A percentile compares a stretch with the other conserved stretches of the same genome.
Conservation (phyloP, 1,140 invertebrate species). For the Zaprionus gabonicus region DNA sequence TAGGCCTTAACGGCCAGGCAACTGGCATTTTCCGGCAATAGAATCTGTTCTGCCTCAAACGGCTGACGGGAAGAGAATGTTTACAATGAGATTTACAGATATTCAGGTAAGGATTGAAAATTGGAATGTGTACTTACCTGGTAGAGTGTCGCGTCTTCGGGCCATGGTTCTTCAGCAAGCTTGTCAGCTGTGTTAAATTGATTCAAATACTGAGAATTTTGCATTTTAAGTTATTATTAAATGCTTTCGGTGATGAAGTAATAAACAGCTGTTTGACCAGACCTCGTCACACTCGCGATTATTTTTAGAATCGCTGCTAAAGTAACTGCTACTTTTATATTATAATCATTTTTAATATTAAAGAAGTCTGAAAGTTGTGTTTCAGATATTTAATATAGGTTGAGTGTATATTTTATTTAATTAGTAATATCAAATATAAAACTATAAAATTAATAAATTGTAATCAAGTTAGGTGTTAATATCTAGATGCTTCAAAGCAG, state of each 20-base stretch:
- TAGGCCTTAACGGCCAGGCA: slow-evolving; percentile 96
- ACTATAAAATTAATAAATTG: too few species aligned
- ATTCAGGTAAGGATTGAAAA: not conserved
- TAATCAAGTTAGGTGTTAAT: too few species aligned
- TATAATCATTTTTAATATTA: not conserved
- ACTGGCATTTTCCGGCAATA: slow-evolving; percentile 95
- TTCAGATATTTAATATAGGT: not conserved
- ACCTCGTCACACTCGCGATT: slow-evolving; percentile 11
- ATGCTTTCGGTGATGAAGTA: slow-evolving; percentile 65
- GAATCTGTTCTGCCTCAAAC: slow-evolving; percentile 95
- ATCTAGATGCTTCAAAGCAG: not conserved
- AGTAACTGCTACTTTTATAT: slow-evolving; percentile 9
- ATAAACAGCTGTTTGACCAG: slow-evolving; percentile 57
- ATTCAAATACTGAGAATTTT: slow-evolving; percentile 61
- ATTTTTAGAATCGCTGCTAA: not conserved
- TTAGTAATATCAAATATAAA: not conserved
- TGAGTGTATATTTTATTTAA: not conserved
- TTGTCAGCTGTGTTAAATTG: slow-evolving; percentile 81
- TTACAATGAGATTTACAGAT: not conserved
- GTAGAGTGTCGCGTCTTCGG: slow-evolving; percentile 92
- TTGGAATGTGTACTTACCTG: slow-evolving; percentile 84
- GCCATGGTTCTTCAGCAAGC: slow-evolving; percentile 90
- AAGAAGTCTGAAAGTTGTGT: not conserved
- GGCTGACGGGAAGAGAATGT: slow-evolving; percentile 35
- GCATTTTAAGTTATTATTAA: slow-evolving; percentile 55